Evolutionary conservation across 2,113 vertebrate genomes (phyloP).

Genomic region (Seriola quinqueradiata): DNA sequence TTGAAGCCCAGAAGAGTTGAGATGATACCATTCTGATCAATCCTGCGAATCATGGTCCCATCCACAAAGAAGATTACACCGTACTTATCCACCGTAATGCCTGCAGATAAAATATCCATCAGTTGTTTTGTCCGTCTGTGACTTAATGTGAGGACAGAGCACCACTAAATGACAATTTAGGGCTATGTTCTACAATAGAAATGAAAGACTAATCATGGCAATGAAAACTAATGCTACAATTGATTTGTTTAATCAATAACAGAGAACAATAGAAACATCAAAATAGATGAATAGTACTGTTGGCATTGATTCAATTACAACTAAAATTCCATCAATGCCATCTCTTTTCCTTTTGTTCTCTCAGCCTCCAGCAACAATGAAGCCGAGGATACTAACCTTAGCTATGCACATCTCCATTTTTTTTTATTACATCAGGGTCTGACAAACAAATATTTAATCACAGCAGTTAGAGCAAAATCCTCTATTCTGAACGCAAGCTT

Average conservation of each 20-base stretch:
- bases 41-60: slow-evolving; percentile 95
- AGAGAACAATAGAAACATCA: slow-evolving; percentile 71
- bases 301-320: slow-evolving; percentile 64
- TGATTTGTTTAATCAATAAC: slow-evolving; percentile 65
- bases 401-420: not conserved
- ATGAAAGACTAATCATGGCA: slow-evolving; percentile 54
- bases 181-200: slow-evolving; percentile 38
- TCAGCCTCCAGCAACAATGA: slow-evolving; percentile 27
- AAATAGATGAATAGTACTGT: slow-evolving; percentile 53
- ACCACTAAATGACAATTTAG: slow-evolving; percentile 48
- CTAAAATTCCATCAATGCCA: slow-evolving; percentile 42
- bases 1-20: slow-evolving; percentile 97
- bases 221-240: slow-evolving; percentile 56
- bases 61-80: slow-evolving; percentile 98
- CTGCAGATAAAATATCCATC: slow-evolving; percentile 78
- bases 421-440: not conserved
- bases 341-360: slow-evolving; percentile 15
- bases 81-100: slow-evolving; percentile 96
- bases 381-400: slow-evolving; percentile 1
- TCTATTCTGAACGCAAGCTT: slow-evolving; percentile 7
- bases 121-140: slow-evolving; percentile 53
- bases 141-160: slow-evolving; percentile 47
- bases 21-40: slow-evolving; percentile 98
- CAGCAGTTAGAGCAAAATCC: not conserved
- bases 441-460: slow-evolving; percentile 21